Evolutionary conservation across 2,888 invertebrate species (phyloP), one percentile per base, ranked within the genome.

Genomic region (Dryadula phaetusa): DNA sequence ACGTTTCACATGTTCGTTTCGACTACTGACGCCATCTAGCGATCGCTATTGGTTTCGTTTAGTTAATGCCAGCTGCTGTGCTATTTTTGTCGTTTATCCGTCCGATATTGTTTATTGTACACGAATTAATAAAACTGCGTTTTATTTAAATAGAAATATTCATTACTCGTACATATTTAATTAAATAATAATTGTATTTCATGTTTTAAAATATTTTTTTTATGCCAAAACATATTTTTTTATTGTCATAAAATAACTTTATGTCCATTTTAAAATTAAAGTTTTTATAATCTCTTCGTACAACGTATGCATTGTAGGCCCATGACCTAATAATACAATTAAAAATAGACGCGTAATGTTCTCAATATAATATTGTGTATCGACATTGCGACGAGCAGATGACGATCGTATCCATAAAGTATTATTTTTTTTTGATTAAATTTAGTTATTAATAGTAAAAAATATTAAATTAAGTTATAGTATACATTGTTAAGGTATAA

Each of bases 261-360:
- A 40, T 12, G 20, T 54, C 12, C 25, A 56, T 40, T 25, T 40
- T n/a, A 3, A 56, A 16, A 25, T 25, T 40, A 40, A 10, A n/a
- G 7, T 20, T 12, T 53, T 54, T 37, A 47, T 54, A 54, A 54
- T n/a, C 34, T 12, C 34, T 18, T 14, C 1, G 14, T 54, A 37
- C 20, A 34, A 20, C 34, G 34, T 54, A 25, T 40, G 25, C 16
- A 56, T 40, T 60, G 82, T 76, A 75, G 82, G 87, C 85, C 91
- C 91, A 90, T 92, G 92, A 89, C 92, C 91, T 82, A 84, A 87
- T 90, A 88, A 86, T 85, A 82, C 79, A 82, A 78, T 80, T 85
- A 81, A 88, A 91, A 91, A 92, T 91, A 91, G 90, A 89, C 82
- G 81, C 85, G 82, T 85, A 85, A 82, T 85, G 88, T 84, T 87